phyloP scores from a whole-genome alignment of 2,888 invertebrate genomes.

The Oligia strigilis region DNA sequence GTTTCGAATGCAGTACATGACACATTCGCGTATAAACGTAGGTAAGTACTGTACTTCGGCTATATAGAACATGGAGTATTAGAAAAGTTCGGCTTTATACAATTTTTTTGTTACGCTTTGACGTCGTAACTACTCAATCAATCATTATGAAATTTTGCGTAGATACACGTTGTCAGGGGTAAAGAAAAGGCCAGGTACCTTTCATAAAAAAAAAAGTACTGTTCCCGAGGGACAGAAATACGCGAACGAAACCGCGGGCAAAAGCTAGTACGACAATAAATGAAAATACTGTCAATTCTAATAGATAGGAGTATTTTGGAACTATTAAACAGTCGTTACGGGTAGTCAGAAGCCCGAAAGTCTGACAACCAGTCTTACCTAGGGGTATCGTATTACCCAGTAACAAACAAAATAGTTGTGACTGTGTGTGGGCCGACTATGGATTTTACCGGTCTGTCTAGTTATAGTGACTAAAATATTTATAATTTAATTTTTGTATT shows the following conservation, averaged over 20 bases:
- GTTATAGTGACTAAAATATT: not conserved
- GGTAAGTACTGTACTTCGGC: not conserved
- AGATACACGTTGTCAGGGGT: too few relatives aligned
- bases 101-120: not conserved
- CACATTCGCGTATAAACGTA: not conserved
- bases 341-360: too few relatives aligned
- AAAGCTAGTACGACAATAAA: not conserved
- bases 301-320: not conserved
- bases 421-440: not conserved
- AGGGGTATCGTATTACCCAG: too few relatives aligned
- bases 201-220: too few relatives aligned
- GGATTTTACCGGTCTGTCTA: not conserved
- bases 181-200: too few relatives aligned
- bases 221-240: too few relatives aligned
- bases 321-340: too few relatives aligned
- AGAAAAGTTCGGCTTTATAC: not conserved
- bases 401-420: not conserved
- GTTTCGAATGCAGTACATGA: slow-evolving; percentile 21
- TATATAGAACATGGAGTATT: not conserved
- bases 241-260: too few relatives aligned
- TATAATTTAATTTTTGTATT: not conserved
- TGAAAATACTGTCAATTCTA: not conserved
- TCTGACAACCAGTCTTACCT: too few relatives aligned
- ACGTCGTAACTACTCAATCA: too few relatives aligned
- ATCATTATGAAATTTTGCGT: too few relatives aligned